phyloP scores from a whole-genome alignment of 2,113 vertebrate species.

The Neotoma lepida region DNA sequence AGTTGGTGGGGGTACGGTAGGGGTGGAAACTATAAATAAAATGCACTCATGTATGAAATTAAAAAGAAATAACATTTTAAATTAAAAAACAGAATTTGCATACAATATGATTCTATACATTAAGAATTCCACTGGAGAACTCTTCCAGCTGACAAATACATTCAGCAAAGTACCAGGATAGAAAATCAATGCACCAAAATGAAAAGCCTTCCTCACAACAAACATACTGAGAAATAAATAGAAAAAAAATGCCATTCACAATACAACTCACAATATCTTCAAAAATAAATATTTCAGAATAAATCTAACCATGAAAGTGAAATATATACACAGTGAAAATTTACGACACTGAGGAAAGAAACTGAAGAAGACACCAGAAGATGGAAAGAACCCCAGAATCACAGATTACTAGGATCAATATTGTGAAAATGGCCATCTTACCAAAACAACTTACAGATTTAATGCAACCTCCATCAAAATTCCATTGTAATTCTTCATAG shows the following conservation, averaged over 20 bases:
- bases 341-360: not conserved
- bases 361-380: not conserved
- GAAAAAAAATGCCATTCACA: not conserved
- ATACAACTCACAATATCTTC: not conserved
- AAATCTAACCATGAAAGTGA: not conserved
- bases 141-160: not conserved
- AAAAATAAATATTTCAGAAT: not conserved
- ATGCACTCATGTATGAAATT: not conserved
- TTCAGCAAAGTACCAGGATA: not conserved
- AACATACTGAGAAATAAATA: not conserved
- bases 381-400: not conserved
- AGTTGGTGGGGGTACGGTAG: not conserved
- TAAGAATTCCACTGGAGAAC: not conserved
- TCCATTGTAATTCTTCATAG: not conserved
- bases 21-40: not conserved
- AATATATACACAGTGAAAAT: not conserved
- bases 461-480: not conserved
- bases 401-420: not conserved
- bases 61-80: not conserved
- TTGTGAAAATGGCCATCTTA: not conserved
- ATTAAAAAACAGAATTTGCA: not conserved
- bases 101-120: not conserved
- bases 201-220: not conserved
- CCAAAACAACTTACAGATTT: not conserved
- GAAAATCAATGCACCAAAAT: not conserved